Evolutionary conservation across 2,113 vertebrate species (phyloP).

Genomic region (Heteronetta atricapilla): DNA sequence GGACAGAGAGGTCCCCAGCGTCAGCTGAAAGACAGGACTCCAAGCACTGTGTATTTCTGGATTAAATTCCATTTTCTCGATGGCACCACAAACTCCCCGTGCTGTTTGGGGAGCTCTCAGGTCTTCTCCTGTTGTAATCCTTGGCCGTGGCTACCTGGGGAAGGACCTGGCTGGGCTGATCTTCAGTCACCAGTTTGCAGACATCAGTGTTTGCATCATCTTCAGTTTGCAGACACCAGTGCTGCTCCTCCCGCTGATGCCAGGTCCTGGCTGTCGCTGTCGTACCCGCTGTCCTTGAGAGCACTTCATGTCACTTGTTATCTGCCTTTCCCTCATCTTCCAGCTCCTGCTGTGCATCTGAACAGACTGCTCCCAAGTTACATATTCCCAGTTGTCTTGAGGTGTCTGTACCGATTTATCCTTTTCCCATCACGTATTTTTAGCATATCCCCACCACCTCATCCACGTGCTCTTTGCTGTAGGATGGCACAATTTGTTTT

Average conservation of each 20-base stretch:
- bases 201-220: too few relatives aligned
- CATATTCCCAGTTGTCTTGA: not conserved
- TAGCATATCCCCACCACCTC: not conserved
- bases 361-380: not conserved
- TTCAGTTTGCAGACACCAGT: not conserved
- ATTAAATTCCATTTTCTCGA: not conserved
- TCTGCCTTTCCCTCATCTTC: not conserved
- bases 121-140: not conserved
- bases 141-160: fast-evolving
- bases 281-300: not conserved
- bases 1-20: not conserved
- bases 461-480: not conserved
- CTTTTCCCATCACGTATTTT: not conserved
- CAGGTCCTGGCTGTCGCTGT: not conserved
- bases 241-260: not conserved
- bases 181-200: too few relatives aligned
- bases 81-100: not conserved
- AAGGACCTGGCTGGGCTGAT: not conserved
- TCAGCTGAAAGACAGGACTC: not conserved
- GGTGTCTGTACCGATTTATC: not conserved
- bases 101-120: not conserved
- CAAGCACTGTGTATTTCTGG: not conserved
- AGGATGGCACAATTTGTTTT: not conserved
- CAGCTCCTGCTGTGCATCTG: not conserved
- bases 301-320: not conserved